Conservation (phyloP, 2,888 invertebrate genomes). For the Physocephala rufipes region DNA sequence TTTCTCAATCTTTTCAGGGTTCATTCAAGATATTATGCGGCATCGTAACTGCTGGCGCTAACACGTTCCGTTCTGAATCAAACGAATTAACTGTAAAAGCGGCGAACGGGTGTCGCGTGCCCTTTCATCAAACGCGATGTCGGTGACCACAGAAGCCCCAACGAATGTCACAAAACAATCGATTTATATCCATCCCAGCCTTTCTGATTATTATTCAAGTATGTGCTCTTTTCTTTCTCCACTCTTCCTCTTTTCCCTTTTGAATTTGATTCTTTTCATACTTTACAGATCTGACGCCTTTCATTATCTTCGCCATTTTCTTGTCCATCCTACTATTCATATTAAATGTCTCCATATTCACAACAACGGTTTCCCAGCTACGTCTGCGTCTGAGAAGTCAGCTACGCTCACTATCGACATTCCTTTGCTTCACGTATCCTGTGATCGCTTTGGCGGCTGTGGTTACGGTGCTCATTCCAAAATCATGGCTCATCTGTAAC, state of each 20-base stretch:
- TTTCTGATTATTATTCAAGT: slow-evolving; percentile 58
- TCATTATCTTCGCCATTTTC: slow-evolving; percentile 58
- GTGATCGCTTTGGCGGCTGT: slow-evolving; percentile 58
- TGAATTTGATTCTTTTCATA: not conserved
- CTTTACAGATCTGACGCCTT: slow-evolving; percentile 58
- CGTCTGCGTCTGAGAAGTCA: slow-evolving; percentile 50
- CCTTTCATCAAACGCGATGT: slow-evolving; percentile 2
- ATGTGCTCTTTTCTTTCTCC: slow-evolving; percentile 42
- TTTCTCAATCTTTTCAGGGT: not conserved
- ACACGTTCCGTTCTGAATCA: not conserved
- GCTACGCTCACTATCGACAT: slow-evolving; percentile 50
- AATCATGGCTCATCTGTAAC: slow-evolving; percentile 60
- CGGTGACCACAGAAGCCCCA: slow-evolving; percentile 11
- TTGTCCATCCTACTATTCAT: slow-evolving; percentile 54
- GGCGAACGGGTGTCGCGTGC: not conserved
- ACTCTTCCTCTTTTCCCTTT: not conserved
- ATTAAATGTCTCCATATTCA: slow-evolving; percentile 58
- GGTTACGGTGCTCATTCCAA: slow-evolving; percentile 59
- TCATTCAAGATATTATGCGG: not conserved
- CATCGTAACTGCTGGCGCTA: not conserved
- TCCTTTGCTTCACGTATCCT: slow-evolving; percentile 60
- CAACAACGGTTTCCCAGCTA: slow-evolving; percentile 54
- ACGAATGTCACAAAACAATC: slow-evolving; percentile 5
- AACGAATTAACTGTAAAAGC: not conserved
- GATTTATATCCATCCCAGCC: slow-evolving; percentile 51